Percentiles rank a stretch among this genome's conserved stretches.
phyloP scores from a whole-genome alignment of 2,113 vertebrate species.

The Hippoglossus stenolepis region DNA sequence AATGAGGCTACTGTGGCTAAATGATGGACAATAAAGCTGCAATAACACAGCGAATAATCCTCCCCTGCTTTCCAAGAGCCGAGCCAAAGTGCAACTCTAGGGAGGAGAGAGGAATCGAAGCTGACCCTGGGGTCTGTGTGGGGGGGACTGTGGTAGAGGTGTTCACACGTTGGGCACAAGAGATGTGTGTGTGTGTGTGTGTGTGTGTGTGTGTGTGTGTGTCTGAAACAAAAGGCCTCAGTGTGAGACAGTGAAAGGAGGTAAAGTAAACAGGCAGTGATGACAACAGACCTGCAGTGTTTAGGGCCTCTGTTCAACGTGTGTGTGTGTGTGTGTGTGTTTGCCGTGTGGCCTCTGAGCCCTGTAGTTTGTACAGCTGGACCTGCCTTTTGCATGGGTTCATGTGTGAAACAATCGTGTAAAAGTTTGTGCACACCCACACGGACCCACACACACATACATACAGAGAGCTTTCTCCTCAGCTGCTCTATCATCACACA shows the following conservation, averaged over 20 bases:
- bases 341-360: conserved; percentile 75
- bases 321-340: conserved; percentile 69
- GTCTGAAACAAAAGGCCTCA: conserved; percentile 87
- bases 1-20: conserved; percentile 22
- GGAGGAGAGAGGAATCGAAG: conserved; percentile 7
- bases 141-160: conserved; percentile 40
- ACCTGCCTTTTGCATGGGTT: conserved; percentile 57
- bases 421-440: no score
- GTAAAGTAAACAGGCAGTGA: conserved; percentile 91
- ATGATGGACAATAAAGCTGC: conserved; percentile 13
- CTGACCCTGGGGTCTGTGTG: conserved; percentile 42
- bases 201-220: conserved; percentile 43
- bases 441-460: background rate
- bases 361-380: conserved; percentile 91
- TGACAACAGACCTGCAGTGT: conserved; percentile 88
- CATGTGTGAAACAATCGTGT: conserved; percentile 31
- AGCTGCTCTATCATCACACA: conserved; percentile 27
- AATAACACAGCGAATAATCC: conserved; percentile 6
- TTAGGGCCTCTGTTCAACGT: conserved; percentile 79
- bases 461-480: background rate
- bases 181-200: conserved; percentile 16
- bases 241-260: conserved; percentile 89
- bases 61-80: background rate
- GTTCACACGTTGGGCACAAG: conserved; percentile 40
- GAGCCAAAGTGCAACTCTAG: background rate